Conservation (phyloP, 2,888 invertebrate genomes). For the Amphipoea oculea region DNA sequence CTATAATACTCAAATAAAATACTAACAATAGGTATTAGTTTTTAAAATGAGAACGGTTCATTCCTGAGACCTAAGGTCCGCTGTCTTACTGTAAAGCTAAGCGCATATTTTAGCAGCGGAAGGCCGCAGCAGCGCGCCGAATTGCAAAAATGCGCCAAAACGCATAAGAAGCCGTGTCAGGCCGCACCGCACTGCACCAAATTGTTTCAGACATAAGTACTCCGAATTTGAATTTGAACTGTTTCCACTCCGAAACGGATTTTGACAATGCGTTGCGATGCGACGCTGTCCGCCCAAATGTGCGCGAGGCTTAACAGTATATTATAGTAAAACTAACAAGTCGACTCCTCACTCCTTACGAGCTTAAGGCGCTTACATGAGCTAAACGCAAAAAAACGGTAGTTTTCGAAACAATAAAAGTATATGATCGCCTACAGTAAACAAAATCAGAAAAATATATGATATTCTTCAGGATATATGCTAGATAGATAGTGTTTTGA, state of each 20-base stretch:
- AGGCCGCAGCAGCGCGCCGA: not conserved
- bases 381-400: too few species aligned
- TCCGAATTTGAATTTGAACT: not conserved
- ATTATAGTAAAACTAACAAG: slow-evolving; percentile 19
- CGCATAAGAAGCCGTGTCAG: not conserved
- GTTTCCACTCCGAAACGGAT: not conserved
- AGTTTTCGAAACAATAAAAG: too few species aligned
- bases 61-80: not conserved
- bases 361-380: too few species aligned
- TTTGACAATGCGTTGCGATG: not conserved
- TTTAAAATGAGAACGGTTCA: too few species aligned
- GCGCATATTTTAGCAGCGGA: not conserved
- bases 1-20: not conserved
- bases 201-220: not conserved
- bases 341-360: slow-evolving; percentile 7
- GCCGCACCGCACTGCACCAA: not conserved
- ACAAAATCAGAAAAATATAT: too few species aligned
- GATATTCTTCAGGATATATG: too few species aligned
- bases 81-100: too few species aligned
- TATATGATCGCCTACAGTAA: too few species aligned
- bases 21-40: not conserved
- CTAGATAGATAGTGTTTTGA: too few species aligned
- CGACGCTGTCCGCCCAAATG: not conserved
- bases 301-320: not conserved
- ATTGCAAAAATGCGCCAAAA: not conserved